phyloP scores from a whole-genome alignment of 2,113 vertebrate genomes.

The Gambusia holbrooki region DNA sequence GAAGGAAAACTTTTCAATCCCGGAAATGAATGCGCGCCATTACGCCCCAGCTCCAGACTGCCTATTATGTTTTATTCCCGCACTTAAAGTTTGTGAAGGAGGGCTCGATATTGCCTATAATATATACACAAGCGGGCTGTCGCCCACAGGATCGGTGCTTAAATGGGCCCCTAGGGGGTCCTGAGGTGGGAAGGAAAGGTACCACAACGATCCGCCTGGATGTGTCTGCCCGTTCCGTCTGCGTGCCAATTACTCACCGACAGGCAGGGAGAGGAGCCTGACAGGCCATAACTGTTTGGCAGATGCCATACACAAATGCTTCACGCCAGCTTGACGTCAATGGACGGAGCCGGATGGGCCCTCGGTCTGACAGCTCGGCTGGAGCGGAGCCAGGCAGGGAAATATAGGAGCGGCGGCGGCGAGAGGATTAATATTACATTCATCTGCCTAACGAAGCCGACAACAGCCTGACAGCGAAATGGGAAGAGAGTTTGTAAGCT shows the following conservation, averaged over 20 bases:
- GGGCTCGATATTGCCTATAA: slow-evolving; percentile 81
- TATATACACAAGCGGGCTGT: slow-evolving; percentile 77
- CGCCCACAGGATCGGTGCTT: slow-evolving; percentile 67
- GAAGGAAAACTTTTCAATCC: slow-evolving; percentile 68
- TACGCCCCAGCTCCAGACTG: slow-evolving; percentile 78
- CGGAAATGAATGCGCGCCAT: slow-evolving; percentile 69
- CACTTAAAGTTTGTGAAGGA: slow-evolving; percentile 81
- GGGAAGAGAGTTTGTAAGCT: slow-evolving; percentile 56
- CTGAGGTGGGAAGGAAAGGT: slow-evolving; percentile 69
- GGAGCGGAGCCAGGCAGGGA: slow-evolving; percentile 69
- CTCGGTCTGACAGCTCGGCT: slow-evolving; percentile 74
- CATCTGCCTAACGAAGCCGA: slow-evolving; percentile 65
- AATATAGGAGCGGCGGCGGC: slow-evolving; percentile 59
- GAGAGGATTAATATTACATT: slow-evolving; percentile 69
- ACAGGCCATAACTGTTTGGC: slow-evolving; percentile 77
- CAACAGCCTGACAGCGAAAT: slow-evolving; percentile 62
- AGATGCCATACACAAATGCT: slow-evolving; percentile 80
- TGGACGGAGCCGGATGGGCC: slow-evolving; percentile 53
- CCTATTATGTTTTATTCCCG: slow-evolving; percentile 84
- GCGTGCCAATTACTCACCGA: slow-evolving; percentile 81
- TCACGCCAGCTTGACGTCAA: slow-evolving; percentile 59
- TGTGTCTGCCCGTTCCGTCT: slow-evolving; percentile 70
- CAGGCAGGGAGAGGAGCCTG: slow-evolving; percentile 73
- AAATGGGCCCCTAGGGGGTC: slow-evolving; percentile 79
- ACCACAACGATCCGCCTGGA: slow-evolving; percentile 76